These are phyloP conservation scores for Tauraco erythrolophus DNA, from an alignment of 2,113 vertebrate genomes.

Conservation along the genomic window DNA sequence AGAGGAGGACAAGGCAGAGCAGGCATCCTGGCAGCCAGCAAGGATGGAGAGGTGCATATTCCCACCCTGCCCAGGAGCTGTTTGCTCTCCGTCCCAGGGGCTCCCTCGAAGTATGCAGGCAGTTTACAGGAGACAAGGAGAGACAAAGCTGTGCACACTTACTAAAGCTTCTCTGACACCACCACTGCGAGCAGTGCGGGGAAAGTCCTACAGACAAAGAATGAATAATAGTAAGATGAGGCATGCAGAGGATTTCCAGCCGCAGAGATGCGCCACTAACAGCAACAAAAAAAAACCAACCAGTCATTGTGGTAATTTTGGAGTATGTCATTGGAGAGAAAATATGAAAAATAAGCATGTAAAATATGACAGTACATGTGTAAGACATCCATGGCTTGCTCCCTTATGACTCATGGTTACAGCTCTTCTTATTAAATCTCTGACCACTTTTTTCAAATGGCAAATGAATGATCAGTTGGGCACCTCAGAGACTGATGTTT, in stretches of 20 bases:
- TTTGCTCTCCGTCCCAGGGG: neutral
- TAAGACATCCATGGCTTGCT: neutral
- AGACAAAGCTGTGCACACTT: neutral
- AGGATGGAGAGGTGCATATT: neutral
- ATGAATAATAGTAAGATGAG: neutral
- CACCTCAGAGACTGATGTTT: neutral
- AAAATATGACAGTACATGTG: neutral
- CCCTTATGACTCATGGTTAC: neutral
- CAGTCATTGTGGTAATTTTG: neutral
- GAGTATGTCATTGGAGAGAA: neutral
- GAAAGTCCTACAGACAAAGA: neutral
- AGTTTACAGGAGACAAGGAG: neutral
- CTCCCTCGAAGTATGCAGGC: neutral
- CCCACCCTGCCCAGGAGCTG: neutral
- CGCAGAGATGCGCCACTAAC: neutral
- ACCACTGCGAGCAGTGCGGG: accelerated
- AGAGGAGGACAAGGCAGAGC: neutral
- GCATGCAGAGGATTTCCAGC: neutral
- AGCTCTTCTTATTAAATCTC: neutral
- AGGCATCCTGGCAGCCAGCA: neutral
- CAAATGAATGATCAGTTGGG: neutral
- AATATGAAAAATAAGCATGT: neutral
- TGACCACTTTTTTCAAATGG: neutral
- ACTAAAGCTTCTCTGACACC: neutral
- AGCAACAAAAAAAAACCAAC: accelerated